phyloP scores from a whole-genome alignment of 1,140 invertebrate genomes.

The Scylla paramamosain region DNA sequence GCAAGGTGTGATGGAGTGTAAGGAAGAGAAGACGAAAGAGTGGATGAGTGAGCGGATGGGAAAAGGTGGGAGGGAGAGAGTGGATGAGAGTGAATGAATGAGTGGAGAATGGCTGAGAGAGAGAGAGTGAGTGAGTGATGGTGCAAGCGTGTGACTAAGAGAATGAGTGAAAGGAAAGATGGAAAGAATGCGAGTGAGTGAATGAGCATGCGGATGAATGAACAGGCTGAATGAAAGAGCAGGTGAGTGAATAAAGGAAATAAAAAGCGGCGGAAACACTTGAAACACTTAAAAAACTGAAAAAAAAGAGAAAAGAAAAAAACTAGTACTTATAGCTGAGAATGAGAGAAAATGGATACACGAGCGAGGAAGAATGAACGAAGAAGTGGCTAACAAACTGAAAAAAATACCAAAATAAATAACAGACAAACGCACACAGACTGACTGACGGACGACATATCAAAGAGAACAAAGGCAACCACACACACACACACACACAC shows the following conservation, averaged over 20 bases:
- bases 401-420: neutral
- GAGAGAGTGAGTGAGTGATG: neutral
- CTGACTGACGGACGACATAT: neutral
- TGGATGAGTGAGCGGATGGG: neutral
- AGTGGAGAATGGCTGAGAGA: neutral
- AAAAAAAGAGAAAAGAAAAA: neutral
- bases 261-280: neutral
- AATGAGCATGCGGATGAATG: neutral
- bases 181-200: neutral
- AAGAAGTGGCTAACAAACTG: too few species aligned
- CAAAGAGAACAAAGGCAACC: neutral
- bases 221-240: neutral
- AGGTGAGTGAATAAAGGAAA: neutral
- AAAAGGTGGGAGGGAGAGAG: neutral
- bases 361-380: too few species aligned
- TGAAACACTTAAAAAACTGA: neutral
- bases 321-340: neutral
- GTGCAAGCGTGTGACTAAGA: neutral
- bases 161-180: neutral
- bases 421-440: neutral
- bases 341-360: too few species aligned
- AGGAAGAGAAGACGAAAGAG: neutral
- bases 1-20: neutral
- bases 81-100: neutral
- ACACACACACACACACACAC: constrained; percentile 13